A percentile compares a stretch with the other conserved stretches of the same genome.
phyloP scores from a whole-genome alignment of 2,113 vertebrate genomes.

The Microcebus griseorufus region DNA sequence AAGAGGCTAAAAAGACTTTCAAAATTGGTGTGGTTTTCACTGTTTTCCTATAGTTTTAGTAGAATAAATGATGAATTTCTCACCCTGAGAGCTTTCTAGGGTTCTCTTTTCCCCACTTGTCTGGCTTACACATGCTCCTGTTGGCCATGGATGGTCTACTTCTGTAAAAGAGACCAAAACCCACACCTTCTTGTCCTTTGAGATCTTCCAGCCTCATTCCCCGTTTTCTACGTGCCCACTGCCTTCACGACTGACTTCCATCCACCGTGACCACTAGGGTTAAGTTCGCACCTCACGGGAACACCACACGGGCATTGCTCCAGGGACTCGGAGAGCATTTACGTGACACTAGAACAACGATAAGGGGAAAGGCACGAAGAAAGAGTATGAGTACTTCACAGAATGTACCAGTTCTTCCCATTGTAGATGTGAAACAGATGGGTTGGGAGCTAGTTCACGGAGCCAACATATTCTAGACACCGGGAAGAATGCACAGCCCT shows the following conservation, averaged over 20 bases:
- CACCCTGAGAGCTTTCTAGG: no score
- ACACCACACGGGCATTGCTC: neutral
- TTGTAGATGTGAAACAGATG: conserved; percentile 61
- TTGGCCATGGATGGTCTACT: neutral
- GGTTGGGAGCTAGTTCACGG: neutral
- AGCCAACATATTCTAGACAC: neutral
- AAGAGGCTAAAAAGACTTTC: neutral
- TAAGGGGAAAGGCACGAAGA: neutral
- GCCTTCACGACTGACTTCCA: neutral
- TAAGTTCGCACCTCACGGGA: neutral
- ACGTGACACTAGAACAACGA: neutral
- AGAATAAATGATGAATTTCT: fast-evolving
- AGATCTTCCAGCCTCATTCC: neutral
- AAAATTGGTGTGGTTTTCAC: neutral
- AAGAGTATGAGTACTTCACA: conserved; percentile 28
- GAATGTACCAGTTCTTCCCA: conserved; percentile 18
- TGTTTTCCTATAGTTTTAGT: neutral
- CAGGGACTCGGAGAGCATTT: neutral
- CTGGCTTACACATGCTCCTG: neutral
- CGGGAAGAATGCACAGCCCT: conserved; percentile 17
- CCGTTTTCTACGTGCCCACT: neutral
- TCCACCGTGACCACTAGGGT: neutral
- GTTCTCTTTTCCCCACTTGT: neutral
- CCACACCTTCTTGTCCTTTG: neutral
- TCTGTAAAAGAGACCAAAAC: neutral